Evolutionary conservation across 1,140 invertebrate genomes (phyloP).

Genomic region (Lerema accius): DNA sequence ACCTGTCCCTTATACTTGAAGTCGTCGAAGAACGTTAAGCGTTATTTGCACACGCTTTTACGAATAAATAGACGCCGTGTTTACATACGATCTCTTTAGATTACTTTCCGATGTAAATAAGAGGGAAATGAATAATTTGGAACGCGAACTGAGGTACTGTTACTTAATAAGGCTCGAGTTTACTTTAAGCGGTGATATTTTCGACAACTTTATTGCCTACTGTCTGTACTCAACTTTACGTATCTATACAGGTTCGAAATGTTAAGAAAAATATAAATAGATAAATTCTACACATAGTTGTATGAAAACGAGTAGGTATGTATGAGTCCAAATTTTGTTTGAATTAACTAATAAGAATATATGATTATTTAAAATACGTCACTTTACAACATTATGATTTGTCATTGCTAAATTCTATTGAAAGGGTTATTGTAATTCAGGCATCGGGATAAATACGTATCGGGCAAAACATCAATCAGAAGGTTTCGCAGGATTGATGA

Average conservation of each 20-base stretch:
- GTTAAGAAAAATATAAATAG: no score
- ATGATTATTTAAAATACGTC: no score
- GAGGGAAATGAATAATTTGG: slow-evolving; percentile 36
- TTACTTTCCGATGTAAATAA: slow-evolving; percentile 46
- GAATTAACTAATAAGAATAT: no score
- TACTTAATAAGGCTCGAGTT: slow-evolving; percentile 15
- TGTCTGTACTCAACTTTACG: no score
- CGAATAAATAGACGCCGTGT: slow-evolving; percentile 39
- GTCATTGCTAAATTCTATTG: no score
- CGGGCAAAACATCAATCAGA: slow-evolving; percentile 48
- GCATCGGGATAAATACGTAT: slow-evolving; percentile 22
- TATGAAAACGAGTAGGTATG: no score
- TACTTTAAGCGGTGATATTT: slow-evolving; percentile 1
- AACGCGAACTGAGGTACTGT: neutral
- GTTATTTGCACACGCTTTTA: slow-evolving; percentile 48
- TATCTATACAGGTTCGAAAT: no score
- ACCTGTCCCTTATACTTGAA: slow-evolving; percentile 6
- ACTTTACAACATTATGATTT: no score
- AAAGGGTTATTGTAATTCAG: no score
- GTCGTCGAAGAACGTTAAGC: slow-evolving; percentile 29
- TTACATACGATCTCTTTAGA: slow-evolving; percentile 48
- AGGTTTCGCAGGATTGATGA: slow-evolving; percentile 45
- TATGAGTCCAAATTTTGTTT: no score
- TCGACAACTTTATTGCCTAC: no score
- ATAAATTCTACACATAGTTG: no score